Percentiles rank a stretch among this genome's conserved stretches.
phyloP scores from a whole-genome alignment of 1,140 invertebrate genomes.

The Pomacea maculata region DNA sequence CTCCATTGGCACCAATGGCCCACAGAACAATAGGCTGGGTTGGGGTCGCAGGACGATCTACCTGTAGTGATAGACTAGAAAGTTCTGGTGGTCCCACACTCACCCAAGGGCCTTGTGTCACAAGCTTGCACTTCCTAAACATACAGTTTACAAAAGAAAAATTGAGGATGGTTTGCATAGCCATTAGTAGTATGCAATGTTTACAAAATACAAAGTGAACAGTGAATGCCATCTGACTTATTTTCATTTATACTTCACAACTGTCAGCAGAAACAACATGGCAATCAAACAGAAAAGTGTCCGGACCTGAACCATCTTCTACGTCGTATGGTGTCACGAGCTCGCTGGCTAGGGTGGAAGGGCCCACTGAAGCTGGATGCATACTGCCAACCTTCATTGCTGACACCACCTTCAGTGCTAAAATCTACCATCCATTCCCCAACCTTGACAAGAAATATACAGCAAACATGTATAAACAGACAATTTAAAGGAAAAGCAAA shows the following conservation, averaged over 20 bases:
- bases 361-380: constrained; percentile 81
- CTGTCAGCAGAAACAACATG: too few relatives aligned
- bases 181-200: too few relatives aligned
- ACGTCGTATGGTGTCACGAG: constrained; percentile 88
- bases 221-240: background rate
- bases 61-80: constrained; percentile 81
- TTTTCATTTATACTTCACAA: too few relatives aligned
- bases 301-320: constrained; percentile 77
- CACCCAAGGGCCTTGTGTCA: constrained; percentile 87
- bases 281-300: background rate
- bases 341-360: constrained; percentile 84
- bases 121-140: constrained; percentile 78
- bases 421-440: constrained; percentile 92
- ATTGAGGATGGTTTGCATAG: too few relatives aligned
- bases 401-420: constrained; percentile 85
- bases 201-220: background rate
- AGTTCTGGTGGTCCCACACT: constrained; percentile 85
- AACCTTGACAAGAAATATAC: constrained; percentile 67
- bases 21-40: constrained; percentile 72
- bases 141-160: too few relatives aligned
- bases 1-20: constrained; percentile 83
- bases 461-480: background rate
- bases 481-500: too few relatives aligned
- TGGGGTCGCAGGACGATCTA: constrained; percentile 71
- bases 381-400: constrained; percentile 93